Base-by-base conservation (phyloP, 2,797 vertebrate genomes). In the Micromesistius poutassou region DNA sequence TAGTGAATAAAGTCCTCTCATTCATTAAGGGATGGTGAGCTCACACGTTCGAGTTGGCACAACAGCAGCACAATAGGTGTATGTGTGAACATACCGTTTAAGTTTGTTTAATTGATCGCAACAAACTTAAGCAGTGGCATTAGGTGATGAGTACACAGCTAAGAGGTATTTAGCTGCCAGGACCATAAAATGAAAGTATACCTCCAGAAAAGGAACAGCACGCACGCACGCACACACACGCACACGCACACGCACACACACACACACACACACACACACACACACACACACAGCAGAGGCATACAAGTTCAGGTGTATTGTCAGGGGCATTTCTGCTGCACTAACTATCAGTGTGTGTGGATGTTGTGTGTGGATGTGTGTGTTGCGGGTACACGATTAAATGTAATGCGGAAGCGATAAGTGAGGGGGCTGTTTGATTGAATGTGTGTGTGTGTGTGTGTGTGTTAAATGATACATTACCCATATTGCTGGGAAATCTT, bases 391-490 rank as follows among this genome's bases (percentile, higher is more conserved):
- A n/a, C 22, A 8, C 83, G 85, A 81, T 80, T 83, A 76, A 82
- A 85, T 81, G 80, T 78, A 82, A 78, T 89, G n/a, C 85, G 81
- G 77, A 88, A 84, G 78, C 83, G 78, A 87, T 83, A 86, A 87
- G 46, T 81, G 9, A 42, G 76, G 50, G 76, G 50, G 50, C 22
- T 55, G 50, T 22, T n/a, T 28, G 55, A 66, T n/a, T 66, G n/a
- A 66, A 68, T 66, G 77, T 78, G 80, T 78, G 70, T 71, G 70
- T 71, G 70, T 71, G 70, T 71, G 70, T 71, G 70, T 71, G 31
- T 73, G 72, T 35, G 71, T 19, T 66, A 28, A 66, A 9, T 66
- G 62, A 66, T 30, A 19, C 30, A 19, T 22, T 72, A 0, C 30
- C 8, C 33, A 7, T 72, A 12, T 72, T 19, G 35, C 71, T 31